These are phyloP conservation scores for Amitus sp. DNA, from an alignment of 2,888 invertebrate genomes.

Conservation along the genomic window DNA sequence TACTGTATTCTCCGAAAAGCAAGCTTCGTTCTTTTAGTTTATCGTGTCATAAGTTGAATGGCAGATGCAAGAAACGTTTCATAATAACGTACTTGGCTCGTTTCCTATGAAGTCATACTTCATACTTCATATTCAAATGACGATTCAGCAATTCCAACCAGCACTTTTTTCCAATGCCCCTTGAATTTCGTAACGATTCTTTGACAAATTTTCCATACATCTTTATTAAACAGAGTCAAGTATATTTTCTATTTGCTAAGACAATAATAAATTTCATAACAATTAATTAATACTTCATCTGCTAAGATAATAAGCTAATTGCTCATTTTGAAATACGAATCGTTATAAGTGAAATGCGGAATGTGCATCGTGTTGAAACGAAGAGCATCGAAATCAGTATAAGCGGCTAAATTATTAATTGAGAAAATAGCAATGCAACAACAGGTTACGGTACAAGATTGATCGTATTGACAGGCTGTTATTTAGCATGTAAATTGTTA, in stretches of 20 bases:
- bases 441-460: slow-evolving; percentile 19
- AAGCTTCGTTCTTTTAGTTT: no score
- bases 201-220: neutral
- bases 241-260: neutral
- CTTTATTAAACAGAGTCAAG: neutral
- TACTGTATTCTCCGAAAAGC: no score
- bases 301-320: no score
- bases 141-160: neutral
- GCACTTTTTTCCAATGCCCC: neutral
- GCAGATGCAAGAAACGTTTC: no score
- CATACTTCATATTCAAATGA: neutral
- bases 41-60: no score
- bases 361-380: slow-evolving; percentile 6
- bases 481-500: no score
- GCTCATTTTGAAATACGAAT: no score
- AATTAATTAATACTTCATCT: no score
- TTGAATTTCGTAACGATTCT: neutral
- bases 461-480: no score
- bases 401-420: slow-evolving; percentile 14
- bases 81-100: no score
- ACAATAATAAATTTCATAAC: neutral
- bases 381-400: slow-evolving; percentile 7
- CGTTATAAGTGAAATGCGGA: neutral
- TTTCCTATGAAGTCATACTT: neutral
- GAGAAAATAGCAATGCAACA: slow-evolving; percentile 11